Evolutionary conservation across 92 coral and sea anemone species (phyloP).

Genomic region (Anthopleura xanthogrammica): DNA sequence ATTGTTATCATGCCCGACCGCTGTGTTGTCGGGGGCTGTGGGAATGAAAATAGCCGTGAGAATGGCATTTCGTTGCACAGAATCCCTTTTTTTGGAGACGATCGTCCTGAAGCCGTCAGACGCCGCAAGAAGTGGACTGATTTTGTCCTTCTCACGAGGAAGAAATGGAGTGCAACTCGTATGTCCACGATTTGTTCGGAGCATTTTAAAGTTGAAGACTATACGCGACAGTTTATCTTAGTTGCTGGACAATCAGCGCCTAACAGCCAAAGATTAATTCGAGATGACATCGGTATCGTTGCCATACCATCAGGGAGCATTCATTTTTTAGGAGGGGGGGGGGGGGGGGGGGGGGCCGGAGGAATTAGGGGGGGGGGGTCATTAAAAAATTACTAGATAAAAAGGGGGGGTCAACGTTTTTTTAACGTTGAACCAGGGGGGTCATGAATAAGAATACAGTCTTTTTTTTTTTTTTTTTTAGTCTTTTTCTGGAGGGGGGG

Average conservation of each 20-base stretch:
- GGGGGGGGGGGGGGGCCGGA: no score
- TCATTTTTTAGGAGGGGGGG: no score
- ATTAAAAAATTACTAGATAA: no score
- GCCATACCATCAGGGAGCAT: conserved; percentile 10
- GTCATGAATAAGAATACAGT: no score
- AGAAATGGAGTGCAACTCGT: background rate
- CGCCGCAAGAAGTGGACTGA: conserved; percentile 37
- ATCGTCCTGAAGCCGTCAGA: conserved; percentile 34
- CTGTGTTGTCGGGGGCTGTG: conserved; percentile 55
- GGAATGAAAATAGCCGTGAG: conserved; percentile 37
- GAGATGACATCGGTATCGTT: conserved; percentile 12
- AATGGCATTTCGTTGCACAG: conserved; percentile 31
- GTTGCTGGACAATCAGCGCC: conserved; percentile 5
- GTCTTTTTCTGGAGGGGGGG: no score
- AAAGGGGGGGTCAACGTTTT: no score
- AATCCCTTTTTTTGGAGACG: conserved; percentile 33
- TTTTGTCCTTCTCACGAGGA: conserved; percentile 23
- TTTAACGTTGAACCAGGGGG: no score
- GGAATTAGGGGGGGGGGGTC: no score
- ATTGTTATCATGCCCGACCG: conserved; percentile 40
- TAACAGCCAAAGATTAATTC: background rate
- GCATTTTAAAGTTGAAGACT: conserved; percentile 4
- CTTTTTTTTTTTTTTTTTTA: no score
- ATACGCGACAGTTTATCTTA: background rate
- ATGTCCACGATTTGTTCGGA: conserved; percentile 1